Base-by-base conservation (phyloP, 2,797 vertebrate genomes). In the Danio aesculapii region DNA sequence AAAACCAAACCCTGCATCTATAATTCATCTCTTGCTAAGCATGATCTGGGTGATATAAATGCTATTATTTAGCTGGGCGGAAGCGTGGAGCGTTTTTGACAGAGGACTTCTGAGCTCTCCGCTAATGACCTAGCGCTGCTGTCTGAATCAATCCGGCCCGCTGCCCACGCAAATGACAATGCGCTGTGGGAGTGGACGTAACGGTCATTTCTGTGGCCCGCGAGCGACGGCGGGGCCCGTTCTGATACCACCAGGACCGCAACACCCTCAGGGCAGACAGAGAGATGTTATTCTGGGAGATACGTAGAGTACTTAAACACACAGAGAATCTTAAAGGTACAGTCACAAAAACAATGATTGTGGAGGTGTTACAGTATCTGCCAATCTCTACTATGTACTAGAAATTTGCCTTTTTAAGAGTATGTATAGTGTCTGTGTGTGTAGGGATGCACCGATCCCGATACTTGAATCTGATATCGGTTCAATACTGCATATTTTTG, bases 71-170 rank as follows among this genome's bases (percentile, higher is more conserved):
- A 77, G 83, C 76, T 14, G 39, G 61, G 21, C 46, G 75, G 66
- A 76, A 82, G 64, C 30, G 55, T 59, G 55, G 71, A 87, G 89
- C 86, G 79, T 41, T 76, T 30, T 86, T 89, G 86, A 90, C 89
- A 85, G 86, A 90, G 86, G 88, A 87, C 89, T 88, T 90, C 90
- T 82, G 79, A 77, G 61, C 67, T 67, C 63, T 49, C 64, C 13
- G 63, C 30, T 77, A 70, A 53, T 62, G 79, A 74, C 75, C 83
- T 78, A 62, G 16, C 77, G 61, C 77, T 66, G 77, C 70, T 71
- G 71, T 71, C 52, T n/a, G 78, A 73, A 75, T 81, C 74, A 73
- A 62, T 67, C 53, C 68, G 49, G 69, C 68, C 79, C 63, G 63
- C 59, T 77, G 81, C 46, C 79, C 69, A 69, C 50, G 10, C 39